Base-by-base conservation (phyloP, 2,113 vertebrate species). In the Lycaon pictus region DNA sequence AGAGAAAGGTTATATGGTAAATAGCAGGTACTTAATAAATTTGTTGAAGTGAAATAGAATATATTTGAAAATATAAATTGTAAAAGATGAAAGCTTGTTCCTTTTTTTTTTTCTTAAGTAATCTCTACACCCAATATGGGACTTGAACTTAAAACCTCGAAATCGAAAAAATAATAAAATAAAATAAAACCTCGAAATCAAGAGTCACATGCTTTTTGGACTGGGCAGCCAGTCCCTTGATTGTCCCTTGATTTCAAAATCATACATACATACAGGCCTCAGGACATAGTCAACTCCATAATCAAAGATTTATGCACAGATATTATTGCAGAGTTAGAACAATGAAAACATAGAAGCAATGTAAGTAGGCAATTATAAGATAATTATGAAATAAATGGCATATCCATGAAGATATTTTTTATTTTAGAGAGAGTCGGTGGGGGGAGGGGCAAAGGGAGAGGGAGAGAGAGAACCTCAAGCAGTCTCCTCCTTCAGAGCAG, bases 31-130 rank as follows among this genome's bases (percentile, higher is more conserved):
- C 22, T 94, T 29, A 88, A 25, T 74, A 79, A 65, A 63, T 88
- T 92, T 81, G 77, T 88, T 85, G 76, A 93, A 90, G 32, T 83
- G 25, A 94, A 88, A 77, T 74, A 82, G 76, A 95, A 93, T 79
- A 82, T 15, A 56, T 48, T 90, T 95, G 15, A 88, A 81, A 93
- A 88, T 5, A 51, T 83, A 71, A 91, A 55, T 88, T 96, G 3
- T 86, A 85, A 90, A 93, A 80, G 82, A 77, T 92, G 20, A 86
- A 74, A 29, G 0, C 17, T 96, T 94, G 43, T 72, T 35, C 37
- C 53, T 92, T 71, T 7, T 7, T 11, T 3, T 32, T n/a, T 67
- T 69, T 69, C 43, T 4, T n/a, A 69, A 69, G 17, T 69, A 16
- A 69, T 69, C 65, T 19, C 65, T n/a, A n/a, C 16, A 69, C 65